These are phyloP conservation scores for Phocides pigmalion DNA, from an alignment of 1,140 invertebrate genomes.

Conservation along the genomic window DNA sequence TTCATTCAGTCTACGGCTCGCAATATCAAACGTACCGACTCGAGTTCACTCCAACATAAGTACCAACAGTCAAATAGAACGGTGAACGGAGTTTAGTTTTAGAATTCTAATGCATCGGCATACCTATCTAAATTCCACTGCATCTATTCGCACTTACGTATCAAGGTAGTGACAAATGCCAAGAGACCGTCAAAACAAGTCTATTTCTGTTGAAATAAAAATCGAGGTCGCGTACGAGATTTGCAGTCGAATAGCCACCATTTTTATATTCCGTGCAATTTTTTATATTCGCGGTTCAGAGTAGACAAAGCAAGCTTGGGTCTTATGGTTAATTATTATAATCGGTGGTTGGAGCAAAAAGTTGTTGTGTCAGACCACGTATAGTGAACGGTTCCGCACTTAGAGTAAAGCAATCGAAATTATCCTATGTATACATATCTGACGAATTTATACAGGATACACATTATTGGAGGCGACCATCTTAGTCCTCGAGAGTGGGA, in stretches of 20 bases:
- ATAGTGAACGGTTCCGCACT: too few relatives aligned
- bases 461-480: too few relatives aligned
- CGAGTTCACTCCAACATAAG: neutral
- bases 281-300: constrained; percentile 23
- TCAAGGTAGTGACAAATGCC: constrained; percentile 50
- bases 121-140: constrained; percentile 30
- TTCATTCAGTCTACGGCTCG: neutral
- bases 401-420: too few relatives aligned
- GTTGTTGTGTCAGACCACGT: too few relatives aligned
- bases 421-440: too few relatives aligned
- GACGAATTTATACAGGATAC: too few relatives aligned
- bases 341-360: neutral
- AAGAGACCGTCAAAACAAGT: constrained; percentile 64
- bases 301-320: neutral
- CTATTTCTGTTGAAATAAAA: constrained; percentile 60
- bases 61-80: constrained; percentile 22
- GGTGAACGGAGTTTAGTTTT: constrained; percentile 17
- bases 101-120: constrained; percentile 33
- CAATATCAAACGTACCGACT: constrained; percentile 7
- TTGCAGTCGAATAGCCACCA: constrained; percentile 46
- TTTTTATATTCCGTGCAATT: constrained; percentile 34
- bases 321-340: neutral
- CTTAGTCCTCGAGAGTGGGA: too few relatives aligned
- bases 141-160: constrained; percentile 35
- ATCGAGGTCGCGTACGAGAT: constrained; percentile 56